Evolutionary conservation across 1,140 invertebrate species (phyloP), one percentile per base, ranked within the genome.

Genomic region (Rhizoglyphus robini): DNA sequence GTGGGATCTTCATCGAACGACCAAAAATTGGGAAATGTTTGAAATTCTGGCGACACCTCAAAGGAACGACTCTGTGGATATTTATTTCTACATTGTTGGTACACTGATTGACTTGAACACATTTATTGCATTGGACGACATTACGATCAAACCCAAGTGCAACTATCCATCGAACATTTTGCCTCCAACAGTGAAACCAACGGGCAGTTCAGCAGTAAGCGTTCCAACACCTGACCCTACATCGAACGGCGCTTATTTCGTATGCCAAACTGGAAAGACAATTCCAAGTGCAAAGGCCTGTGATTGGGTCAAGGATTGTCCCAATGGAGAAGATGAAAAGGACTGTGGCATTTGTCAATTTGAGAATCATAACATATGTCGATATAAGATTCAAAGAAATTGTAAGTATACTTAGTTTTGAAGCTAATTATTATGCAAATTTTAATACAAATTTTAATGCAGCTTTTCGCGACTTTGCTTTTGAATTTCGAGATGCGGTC

Each of bases 71-170:
- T 4, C 58, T 3, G 61, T 32, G 30, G 67, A 68, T 3, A 41
- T 66, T 20, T 27, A 70, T 4, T 77, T 75, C 69, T 75, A 76
- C 67, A 72, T 75, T 47, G 70, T 46, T 60, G 58, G 15, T 20
- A 51, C 48, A 3, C 8, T 13, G 36, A 1, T 3, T 29, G n/a
- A 29, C 27, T 8, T 1, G 2, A 3, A 2, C 31, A 3, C 58
- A 11, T 34, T 34, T 46, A 34, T 60, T 34, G 32, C 3, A 1
- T 25, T 51, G 4, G 48, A 51, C 29, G 48, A 51, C 23, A n/a
- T 46, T 46, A 20, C 18, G 23, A 46, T 46, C 2, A 46, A 46
- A 46, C 3, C 18, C 23, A 15, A 46, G 18, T 51, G 48, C 29
- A 23, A 8, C 23, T 25, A 27, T 27, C 23, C 48, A 27, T n/a